Base-by-base conservation (phyloP, 1,140 invertebrate genomes). In the Bombus waltoni region DNA sequence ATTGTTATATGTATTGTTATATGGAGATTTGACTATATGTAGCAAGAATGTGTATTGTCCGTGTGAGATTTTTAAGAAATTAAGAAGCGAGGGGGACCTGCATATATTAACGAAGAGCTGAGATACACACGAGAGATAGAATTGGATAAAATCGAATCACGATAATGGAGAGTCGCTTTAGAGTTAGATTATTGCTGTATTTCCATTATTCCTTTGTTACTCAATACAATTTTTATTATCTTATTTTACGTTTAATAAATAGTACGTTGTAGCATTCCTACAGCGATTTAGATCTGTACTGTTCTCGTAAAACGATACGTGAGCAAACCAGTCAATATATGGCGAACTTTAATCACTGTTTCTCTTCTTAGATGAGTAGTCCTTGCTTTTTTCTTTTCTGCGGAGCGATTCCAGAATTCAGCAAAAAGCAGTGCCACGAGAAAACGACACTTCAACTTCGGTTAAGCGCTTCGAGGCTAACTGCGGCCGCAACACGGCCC, bases 401-500 rank as follows among this genome's bases (percentile, higher is more conserved):
- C 15, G 18, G 8, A 10, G 10, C 35, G 9, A 38, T 35, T 15
- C 11, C 38, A 13, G 10, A 22, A 40, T 71, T 11, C 62, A n/a
- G 18, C 62, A 42, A 70, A 25, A 84, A 71, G 57, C 75, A 44
- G 25, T 13, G 2, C 10, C 42, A 38, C 28, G 53, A 44, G 53
- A 38, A 32, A 38, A 35, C 22, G 47, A 79, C 28, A 32, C 62
- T 57, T 68, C 73, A 47, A 42, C 35, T 77, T 71, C n/a, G n/a
- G 47, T 72, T 71, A 71, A 80, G n/a, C 32, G 47, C 32, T 44
- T 38, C 40, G 8, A 72, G 76, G 40, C n/a, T 62, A 79, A 77
- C 73, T 35, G 35, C 28, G 70, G 1, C 47, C 15, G 59, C 11
- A 35, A 53, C 40, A 22, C 32, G 32, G 18, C 1, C 3, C 59